A percentile compares a stretch with the other conserved stretches of the same genome.
phyloP scores from a whole-genome alignment of 2,113 vertebrate genomes.

The Mesocricetus auratus region DNA sequence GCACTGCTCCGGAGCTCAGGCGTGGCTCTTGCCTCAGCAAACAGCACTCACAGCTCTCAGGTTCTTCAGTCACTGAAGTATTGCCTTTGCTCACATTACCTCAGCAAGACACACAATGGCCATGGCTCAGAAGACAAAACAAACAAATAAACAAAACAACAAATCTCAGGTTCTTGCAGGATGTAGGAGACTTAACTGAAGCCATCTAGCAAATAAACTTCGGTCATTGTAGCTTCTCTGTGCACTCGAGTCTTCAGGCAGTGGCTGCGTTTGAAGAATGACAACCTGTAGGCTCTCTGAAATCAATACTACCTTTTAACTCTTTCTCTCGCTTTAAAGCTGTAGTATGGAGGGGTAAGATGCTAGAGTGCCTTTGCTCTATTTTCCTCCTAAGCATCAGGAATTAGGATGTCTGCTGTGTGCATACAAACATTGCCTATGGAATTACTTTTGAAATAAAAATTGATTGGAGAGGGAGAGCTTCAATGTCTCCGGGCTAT shows the following conservation, averaged over 20 bases:
- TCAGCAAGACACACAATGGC: not conserved
- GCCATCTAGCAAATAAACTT: not conserved
- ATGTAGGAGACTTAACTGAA: not conserved
- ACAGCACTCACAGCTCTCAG: not conserved
- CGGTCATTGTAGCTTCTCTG: rapidly evolving
- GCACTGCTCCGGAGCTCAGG: not conserved
- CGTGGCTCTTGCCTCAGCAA: not conserved
- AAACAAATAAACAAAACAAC: not conserved
- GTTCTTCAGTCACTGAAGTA: not conserved
- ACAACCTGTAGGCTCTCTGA: not conserved
- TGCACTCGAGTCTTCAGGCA: not conserved
- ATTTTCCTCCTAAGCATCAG: not conserved
- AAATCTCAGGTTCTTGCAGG: not conserved
- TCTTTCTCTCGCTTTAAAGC: not conserved
- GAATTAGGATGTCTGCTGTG: not conserved
- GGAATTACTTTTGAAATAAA: not conserved
- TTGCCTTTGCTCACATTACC: not conserved
- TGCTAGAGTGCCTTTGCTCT: not conserved
- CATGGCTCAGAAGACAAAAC: not conserved
- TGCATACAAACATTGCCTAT: not conserved
- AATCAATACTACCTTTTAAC: not conserved
- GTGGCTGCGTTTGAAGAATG: not conserved
- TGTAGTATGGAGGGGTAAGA: not conserved
- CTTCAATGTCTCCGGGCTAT: not conserved
- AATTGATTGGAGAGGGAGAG: not conserved